Evolutionary conservation across 2,797 vertebrate genomes (phyloP).

Genomic region (Tokudaia muenninki): DNA sequence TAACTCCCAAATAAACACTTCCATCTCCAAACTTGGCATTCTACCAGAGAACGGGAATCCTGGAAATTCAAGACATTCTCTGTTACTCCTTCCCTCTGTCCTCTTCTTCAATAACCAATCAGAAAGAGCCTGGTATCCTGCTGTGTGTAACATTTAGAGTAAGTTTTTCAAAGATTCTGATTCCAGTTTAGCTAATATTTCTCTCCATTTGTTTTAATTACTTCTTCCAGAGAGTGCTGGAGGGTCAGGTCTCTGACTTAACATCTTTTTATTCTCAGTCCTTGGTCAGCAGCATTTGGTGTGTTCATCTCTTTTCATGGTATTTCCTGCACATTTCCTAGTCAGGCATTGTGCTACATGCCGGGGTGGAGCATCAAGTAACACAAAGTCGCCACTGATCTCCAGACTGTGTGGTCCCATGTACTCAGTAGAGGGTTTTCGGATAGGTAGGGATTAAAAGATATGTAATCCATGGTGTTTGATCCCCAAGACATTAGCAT

Average conservation of each 20-base stretch:
- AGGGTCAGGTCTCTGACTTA: conserved; percentile 49
- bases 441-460: background rate
- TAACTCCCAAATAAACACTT: conserved; percentile 43
- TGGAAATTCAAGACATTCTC: conserved; percentile 52
- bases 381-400: background rate
- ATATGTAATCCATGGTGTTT: background rate
- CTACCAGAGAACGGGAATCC: conserved; percentile 57
- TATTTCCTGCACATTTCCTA: background rate
- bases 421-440: background rate
- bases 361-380: background rate
- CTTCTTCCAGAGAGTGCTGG: conserved; percentile 61
- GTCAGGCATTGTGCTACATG: background rate
- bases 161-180: conserved; percentile 51
- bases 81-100: background rate
- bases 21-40: conserved; percentile 70
- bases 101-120: background rate
- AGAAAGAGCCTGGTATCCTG: background rate
- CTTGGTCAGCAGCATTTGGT: background rate
- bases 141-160: background rate
- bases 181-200: conserved; percentile 47
- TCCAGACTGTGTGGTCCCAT: background rate
- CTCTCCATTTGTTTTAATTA: conserved; percentile 39
- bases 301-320: conserved; percentile 9
- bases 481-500: background rate
- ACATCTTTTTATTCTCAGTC: conserved; percentile 38